Percentiles rank a stretch among this genome's conserved stretches.
phyloP scores from a whole-genome alignment of 1,140 invertebrate species.

The Drosophila pallidifrons region DNA sequence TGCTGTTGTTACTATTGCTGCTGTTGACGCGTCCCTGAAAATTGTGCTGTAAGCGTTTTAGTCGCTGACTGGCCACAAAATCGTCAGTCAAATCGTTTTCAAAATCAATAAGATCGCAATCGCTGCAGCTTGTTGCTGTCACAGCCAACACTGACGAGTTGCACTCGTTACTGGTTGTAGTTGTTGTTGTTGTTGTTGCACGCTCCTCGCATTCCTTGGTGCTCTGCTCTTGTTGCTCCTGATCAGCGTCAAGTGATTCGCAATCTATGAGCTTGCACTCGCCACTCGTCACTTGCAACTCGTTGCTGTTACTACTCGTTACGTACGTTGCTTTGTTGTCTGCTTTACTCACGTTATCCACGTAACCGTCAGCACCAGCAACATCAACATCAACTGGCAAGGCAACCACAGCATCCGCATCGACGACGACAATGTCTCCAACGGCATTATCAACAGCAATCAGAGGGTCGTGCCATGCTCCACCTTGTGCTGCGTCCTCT shows the following conservation, averaged over 20 bases:
- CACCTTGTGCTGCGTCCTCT: too few relatives aligned
- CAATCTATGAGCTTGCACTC: slow-evolving; percentile 49
- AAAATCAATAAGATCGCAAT: slow-evolving; percentile 76
- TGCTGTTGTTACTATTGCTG: slow-evolving; percentile 27
- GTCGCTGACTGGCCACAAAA: slow-evolving; percentile 78
- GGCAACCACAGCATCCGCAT: slow-evolving; percentile 29
- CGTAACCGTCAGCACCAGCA: slow-evolving; percentile 68
- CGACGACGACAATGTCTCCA: slow-evolving; percentile 29
- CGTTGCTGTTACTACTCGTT: too few relatives aligned
- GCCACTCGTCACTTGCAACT: too few relatives aligned
- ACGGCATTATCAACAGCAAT: slow-evolving; percentile 49
- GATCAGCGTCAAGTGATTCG: slow-evolving; percentile 37
- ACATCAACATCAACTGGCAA: slow-evolving; percentile 49
- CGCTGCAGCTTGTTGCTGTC: slow-evolving; percentile 64
- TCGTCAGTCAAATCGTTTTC: slow-evolving; percentile 68
- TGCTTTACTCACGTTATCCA: slow-evolving; percentile 68
- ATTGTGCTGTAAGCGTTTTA: slow-evolving; percentile 79
- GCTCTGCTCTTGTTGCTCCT: background rate
- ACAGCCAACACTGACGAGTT: slow-evolving; percentile 33
- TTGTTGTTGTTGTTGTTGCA: too few relatives aligned
- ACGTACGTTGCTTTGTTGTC: slow-evolving; percentile 1
- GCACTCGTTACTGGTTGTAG: slow-evolving; percentile 19
- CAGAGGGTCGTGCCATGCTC: background rate
- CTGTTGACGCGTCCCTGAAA: slow-evolving; percentile 80
- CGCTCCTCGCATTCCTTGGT: background rate